Base-by-base conservation (phyloP, 2,888 invertebrate species). In the Galerucella calmariensis region DNA sequence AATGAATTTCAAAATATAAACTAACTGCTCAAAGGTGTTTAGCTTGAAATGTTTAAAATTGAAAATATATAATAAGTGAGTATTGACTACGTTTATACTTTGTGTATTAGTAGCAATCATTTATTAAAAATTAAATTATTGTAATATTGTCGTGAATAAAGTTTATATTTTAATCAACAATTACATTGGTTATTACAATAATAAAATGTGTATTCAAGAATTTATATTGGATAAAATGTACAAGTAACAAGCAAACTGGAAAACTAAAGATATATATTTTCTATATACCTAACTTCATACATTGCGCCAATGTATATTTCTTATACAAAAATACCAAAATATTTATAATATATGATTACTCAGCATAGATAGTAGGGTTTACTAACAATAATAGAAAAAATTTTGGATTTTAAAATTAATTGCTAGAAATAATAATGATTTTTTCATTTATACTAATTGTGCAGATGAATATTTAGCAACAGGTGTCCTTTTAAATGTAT, bases 231-330 rank as follows among this genome's bases (percentile, higher is more conserved):
- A 20, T 56, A n/a, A 53, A 53, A 53, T 48, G 48, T 48, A 53
- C 53, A 53, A 53, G 16, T 56, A 56, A 56, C 56, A 56, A 56
- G 9, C n/a, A 56, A 56, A 14, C 14, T 53, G 53, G 53, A 53
- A 56, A 56, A 20, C 20, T 10, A 20, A 56, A 56, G 20, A 56
- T 56, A 56, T 56, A 16, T 20, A 20, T 20, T 56, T 5, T 51
- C n/a, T n/a, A 51, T n/a, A n/a, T n/a, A n/a, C n/a, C n/a, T n/a
- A 51, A n/a, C 16, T 10, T 8, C 5, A 53, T 56, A 56, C 56
- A 56, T 56, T 20, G 56, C 8, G 16, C 2, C 56, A 56, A 56
- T 56, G 56, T 56, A 56, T 56, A 56, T 53, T 53, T 53, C n/a
- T 48, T 1, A 48, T 48, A 48, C 48, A 48, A 48, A 48, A 48